Conservation (phyloP, 1,140 invertebrate species). For the Aphelenchoides besseyi region DNA sequence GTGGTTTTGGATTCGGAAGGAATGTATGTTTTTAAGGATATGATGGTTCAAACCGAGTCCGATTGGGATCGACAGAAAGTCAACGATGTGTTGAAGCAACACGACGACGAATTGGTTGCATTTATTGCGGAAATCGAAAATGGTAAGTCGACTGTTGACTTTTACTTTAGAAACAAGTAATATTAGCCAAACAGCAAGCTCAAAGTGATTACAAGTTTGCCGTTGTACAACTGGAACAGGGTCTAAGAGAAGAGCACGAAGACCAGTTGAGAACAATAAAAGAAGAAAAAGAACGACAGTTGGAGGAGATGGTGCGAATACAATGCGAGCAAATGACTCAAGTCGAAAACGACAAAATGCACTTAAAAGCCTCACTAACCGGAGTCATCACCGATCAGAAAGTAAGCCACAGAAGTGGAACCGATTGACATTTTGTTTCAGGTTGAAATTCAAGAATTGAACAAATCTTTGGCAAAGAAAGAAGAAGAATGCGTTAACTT, state of each 20-base stretch:
- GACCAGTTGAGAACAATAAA: conserved; percentile 35
- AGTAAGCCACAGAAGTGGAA: not conserved
- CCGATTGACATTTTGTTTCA: not conserved
- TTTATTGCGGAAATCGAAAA: conserved; percentile 43
- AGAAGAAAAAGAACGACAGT: conserved; percentile 38
- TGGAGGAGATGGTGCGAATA: conserved; percentile 34
- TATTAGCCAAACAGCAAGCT: conserved; percentile 33
- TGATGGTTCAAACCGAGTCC: conserved; percentile 7
- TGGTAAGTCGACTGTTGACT: conserved; percentile 16
- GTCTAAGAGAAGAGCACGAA: conserved; percentile 37
- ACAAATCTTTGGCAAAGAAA: not conserved
- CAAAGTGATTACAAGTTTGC: conserved; percentile 42
- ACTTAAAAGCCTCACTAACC: conserved; percentile 36
- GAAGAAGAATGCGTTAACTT: conserved; percentile 8
- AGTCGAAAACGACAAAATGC: conserved; percentile 29
- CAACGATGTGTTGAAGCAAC: conserved; percentile 25
- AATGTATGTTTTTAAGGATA: not conserved
- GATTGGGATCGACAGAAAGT: conserved; percentile 30
- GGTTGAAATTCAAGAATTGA: not conserved
- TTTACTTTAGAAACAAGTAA: conserved; percentile 28
- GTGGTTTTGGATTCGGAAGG: not conserved
- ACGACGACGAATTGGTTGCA: conserved; percentile 38
- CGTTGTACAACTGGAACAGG: conserved; percentile 43
- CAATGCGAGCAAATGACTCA: conserved; percentile 16
- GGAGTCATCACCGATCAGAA: conserved; percentile 33